Percentiles rank a stretch among this genome's conserved stretches.
Evolutionary conservation across 2,113 vertebrate species (phyloP).

Genomic region (Polyodon spathula): DNA sequence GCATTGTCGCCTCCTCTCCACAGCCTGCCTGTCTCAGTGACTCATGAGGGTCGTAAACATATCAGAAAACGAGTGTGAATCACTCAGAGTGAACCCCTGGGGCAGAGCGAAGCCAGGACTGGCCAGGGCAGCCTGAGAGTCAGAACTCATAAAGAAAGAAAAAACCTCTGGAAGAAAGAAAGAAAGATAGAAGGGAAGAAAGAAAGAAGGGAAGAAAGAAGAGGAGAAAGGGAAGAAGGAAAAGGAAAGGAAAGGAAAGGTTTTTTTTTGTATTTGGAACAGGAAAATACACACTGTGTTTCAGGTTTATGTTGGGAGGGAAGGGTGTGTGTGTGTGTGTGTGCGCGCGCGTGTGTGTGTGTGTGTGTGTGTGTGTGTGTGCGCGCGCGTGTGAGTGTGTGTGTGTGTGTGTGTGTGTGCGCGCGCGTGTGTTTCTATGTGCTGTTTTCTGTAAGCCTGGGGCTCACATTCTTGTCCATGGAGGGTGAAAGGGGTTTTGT

Average conservation of each 20-base stretch:
- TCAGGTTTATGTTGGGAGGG: neutral
- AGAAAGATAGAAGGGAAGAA: too few relatives aligned
- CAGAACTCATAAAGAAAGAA: too few relatives aligned
- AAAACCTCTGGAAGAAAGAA: slow-evolving; percentile 20
- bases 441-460: neutral
- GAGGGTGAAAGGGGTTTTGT: too few relatives aligned
- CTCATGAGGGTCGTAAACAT: too few relatives aligned
- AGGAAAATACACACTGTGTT: neutral
- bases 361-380: neutral
- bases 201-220: too few relatives aligned
- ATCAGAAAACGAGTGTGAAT: too few relatives aligned
- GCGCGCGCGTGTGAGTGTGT: neutral
- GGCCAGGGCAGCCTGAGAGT: too few relatives aligned
- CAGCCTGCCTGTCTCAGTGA: too few relatives aligned
- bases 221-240: too few relatives aligned
- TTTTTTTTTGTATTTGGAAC: neutral
- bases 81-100: too few relatives aligned
- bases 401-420: neutral
- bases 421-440: neutral
- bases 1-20: too few relatives aligned
- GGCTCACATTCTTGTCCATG: neutral
- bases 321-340: neutral
- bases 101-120: too few relatives aligned
- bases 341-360: neutral
- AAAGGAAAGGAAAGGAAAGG: neutral